Percentiles rank a stretch among this genome's conserved stretches.
phyloP scores from a whole-genome alignment of 1,140 invertebrate genomes.

The Ladona fulva region DNA sequence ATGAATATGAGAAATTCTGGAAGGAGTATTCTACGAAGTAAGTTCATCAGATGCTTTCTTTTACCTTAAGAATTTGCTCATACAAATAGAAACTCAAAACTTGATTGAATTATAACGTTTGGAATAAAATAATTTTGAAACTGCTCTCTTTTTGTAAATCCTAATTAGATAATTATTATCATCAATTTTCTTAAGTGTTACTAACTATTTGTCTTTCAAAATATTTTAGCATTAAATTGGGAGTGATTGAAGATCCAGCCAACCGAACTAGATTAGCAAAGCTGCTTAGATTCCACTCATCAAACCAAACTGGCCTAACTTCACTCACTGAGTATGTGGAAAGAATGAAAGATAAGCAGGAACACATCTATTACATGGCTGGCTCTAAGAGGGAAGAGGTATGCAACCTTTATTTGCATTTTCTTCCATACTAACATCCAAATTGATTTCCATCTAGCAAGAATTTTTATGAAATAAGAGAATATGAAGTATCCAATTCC shows the following conservation, averaged over 20 bases:
- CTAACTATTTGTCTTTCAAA: conserved; percentile 14
- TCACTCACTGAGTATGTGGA: conserved; percentile 83
- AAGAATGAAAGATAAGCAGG: conserved; percentile 96
- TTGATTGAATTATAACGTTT: no score
- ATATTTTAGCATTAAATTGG: conserved; percentile 74
- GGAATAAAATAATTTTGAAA: no score
- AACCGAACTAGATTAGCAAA: conserved; percentile 94
- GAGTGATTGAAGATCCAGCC: conserved; percentile 94
- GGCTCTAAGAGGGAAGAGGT: conserved; percentile 77
- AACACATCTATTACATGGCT: conserved; percentile 94
- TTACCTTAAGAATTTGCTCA: no score
- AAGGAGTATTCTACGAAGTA: conserved; percentile 98
- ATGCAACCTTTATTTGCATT: neutral
- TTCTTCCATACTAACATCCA: no score
- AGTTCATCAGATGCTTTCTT: no score
- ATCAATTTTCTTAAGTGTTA: no score
- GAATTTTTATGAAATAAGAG: no score
- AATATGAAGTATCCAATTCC: no score
- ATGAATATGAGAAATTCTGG: conserved; percentile 93
- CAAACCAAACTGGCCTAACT: conserved; percentile 54
- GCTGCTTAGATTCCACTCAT: conserved; percentile 84
- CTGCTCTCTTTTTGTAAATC: no score
- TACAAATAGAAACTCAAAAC: neutral
- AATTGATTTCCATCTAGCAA: no score
- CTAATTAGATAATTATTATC: no score